These are phyloP conservation scores for Carabus problematicus DNA, from an alignment of 2,888 invertebrate genomes.

Conservation along the genomic window DNA sequence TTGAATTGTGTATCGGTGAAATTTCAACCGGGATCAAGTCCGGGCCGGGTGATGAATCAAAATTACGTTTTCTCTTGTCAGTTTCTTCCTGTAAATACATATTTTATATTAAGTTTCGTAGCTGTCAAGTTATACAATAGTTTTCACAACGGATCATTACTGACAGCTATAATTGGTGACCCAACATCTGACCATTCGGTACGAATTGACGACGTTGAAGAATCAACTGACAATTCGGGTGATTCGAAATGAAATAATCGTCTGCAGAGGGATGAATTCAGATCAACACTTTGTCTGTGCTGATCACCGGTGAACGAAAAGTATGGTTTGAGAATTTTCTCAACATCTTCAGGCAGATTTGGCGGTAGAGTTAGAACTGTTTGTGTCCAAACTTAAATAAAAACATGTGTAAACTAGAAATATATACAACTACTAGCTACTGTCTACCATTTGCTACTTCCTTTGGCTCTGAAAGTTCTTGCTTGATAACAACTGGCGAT, in stretches of 20 bases:
- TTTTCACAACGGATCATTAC: too few relatives aligned
- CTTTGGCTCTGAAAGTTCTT: constrained; percentile 23
- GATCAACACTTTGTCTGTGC: constrained; percentile 39
- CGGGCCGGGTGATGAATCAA: constrained; percentile 11
- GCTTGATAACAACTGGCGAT: constrained; percentile 40
- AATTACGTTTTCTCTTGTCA: constrained; percentile 24
- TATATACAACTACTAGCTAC: constrained; percentile 4
- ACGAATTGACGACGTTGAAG: background rate
- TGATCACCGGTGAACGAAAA: constrained; percentile 64
- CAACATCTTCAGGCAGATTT: constrained; percentile 67
- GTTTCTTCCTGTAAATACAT: constrained; percentile 15
- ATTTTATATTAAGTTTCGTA: background rate
- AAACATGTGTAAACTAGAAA: constrained; percentile 47
- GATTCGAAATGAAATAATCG: constrained; percentile 54
- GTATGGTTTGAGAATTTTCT: constrained; percentile 68
- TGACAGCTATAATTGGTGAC: constrained; percentile 27
- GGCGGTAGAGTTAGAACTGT: constrained; percentile 71
- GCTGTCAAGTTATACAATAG: background rate
- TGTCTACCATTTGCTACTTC: constrained; percentile 19
- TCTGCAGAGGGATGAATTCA: constrained; percentile 52
- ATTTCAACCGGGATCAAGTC: constrained; percentile 22
- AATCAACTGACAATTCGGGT: constrained; percentile 28
- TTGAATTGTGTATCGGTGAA: constrained; percentile 20
- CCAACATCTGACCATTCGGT: constrained; percentile 12
- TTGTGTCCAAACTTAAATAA: constrained; percentile 67